Conservation (phyloP, 2,797 vertebrate species). For the Erpetoichthys calabaricus region DNA sequence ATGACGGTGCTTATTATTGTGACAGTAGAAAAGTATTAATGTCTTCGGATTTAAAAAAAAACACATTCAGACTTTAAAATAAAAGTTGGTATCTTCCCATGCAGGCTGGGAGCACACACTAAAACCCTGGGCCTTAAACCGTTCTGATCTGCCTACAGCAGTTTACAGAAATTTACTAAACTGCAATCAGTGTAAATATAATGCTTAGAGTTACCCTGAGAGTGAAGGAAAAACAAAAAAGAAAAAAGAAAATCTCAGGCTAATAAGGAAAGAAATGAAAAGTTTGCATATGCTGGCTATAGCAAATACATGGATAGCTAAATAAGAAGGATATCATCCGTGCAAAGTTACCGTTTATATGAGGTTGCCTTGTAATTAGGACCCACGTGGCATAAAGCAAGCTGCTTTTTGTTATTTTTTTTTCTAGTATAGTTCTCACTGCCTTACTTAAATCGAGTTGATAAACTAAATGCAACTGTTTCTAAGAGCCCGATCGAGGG, state of each 20-base stretch:
- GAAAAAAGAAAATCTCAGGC: slow-evolving; percentile 39
- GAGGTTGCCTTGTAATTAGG: slow-evolving; percentile 40
- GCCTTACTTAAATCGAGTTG: slow-evolving; percentile 69
- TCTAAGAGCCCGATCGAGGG: slow-evolving; percentile 46
- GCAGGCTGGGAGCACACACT: slow-evolving; percentile 62
- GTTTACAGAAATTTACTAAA: slow-evolving; percentile 56
- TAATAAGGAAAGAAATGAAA: slow-evolving; percentile 43
- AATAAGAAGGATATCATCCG: slow-evolving; percentile 34
- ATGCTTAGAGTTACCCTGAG: slow-evolving; percentile 56
- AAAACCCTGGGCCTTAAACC: slow-evolving; percentile 68
- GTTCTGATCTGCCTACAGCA: slow-evolving; percentile 63
- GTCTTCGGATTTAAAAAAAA: slow-evolving; percentile 61
- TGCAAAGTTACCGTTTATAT: slow-evolving; percentile 41
- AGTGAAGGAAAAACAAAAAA: slow-evolving; percentile 34
- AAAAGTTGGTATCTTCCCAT: slow-evolving; percentile 63
- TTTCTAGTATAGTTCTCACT: slow-evolving; percentile 64
- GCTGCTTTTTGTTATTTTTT: slow-evolving; percentile 46
- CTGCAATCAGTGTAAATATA: slow-evolving; percentile 65
- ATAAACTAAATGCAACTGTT: slow-evolving; percentile 61
- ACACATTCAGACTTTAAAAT: slow-evolving; percentile 52
- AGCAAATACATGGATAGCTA: too few species aligned
- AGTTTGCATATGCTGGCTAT: slow-evolving; percentile 52
- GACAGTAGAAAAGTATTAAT: slow-evolving; percentile 45
- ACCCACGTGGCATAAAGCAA: slow-evolving; percentile 49
- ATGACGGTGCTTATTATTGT: slow-evolving; percentile 44